Evolutionary conservation across 2,113 vertebrate genomes (phyloP).

Genomic region (Zeus faber): DNA sequence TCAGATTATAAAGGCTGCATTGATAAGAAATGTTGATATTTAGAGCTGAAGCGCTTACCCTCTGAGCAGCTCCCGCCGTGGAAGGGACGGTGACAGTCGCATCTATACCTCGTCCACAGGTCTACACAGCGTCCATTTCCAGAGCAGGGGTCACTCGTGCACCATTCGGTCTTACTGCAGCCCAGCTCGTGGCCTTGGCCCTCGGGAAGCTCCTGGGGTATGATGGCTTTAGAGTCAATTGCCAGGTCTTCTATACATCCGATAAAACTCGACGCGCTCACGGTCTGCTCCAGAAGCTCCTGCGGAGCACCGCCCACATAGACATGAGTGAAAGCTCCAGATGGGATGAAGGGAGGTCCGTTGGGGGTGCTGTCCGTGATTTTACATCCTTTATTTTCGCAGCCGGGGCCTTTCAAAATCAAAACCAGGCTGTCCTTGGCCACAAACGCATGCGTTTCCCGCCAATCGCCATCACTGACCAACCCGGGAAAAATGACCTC

Average conservation of each 20-base stretch:
- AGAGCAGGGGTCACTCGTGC: slow-evolving; percentile 76
- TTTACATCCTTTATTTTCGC: slow-evolving; percentile 68
- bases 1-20: too few relatives aligned
- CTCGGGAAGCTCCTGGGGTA: slow-evolving; percentile 65
- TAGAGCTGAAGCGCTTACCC: slow-evolving; percentile 68
- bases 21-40: too few relatives aligned
- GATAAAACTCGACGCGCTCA: slow-evolving; percentile 68
- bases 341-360: slow-evolving; percentile 31
- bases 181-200: slow-evolving; percentile 51
- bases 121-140: slow-evolving; percentile 82
- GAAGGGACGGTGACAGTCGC: slow-evolving; percentile 84
- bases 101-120: slow-evolving; percentile 84
- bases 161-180: slow-evolving; percentile 83
- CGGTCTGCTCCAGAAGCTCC: slow-evolving; percentile 49
- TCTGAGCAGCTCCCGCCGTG: slow-evolving; percentile 73
- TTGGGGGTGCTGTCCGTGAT: slow-evolving; percentile 32
- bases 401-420: slow-evolving; percentile 68
- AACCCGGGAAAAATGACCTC: slow-evolving; percentile 42
- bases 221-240: slow-evolving; percentile 70
- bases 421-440: slow-evolving; percentile 65
- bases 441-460: slow-evolving; percentile 62
- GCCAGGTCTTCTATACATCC: slow-evolving; percentile 87
- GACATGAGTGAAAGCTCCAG: slow-evolving; percentile 38
- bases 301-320: slow-evolving; percentile 75
- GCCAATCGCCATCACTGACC: slow-evolving; percentile 84